Evolutionary conservation across 2,888 invertebrate genomes (phyloP), one percentile per base, ranked within the genome.

Genomic region (Drosophila anomalata): DNA sequence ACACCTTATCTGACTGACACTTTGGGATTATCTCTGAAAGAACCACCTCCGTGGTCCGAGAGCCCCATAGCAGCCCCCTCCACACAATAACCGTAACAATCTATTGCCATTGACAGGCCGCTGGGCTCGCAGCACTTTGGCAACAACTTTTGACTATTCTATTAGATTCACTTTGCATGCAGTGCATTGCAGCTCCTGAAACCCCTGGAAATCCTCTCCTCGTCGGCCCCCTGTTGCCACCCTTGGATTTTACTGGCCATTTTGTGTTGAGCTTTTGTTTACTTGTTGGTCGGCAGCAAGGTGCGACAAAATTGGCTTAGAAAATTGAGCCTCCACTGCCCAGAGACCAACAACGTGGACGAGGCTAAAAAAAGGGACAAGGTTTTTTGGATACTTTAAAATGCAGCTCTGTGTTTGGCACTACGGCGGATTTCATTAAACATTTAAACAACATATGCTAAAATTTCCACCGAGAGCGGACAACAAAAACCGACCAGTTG

Each of bases 251-350:
- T 46, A 53, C 22, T 52, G 62, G 26, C 33, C 39, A 22, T 66
- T 60, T 20, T 70, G 29, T 42, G 52, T 41, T 24, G 41, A 26
- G 60, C 42, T 36, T 59, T 76, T 71, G 66, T 66, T 68, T 69
- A 36, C 53, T 72, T 80, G 77, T 67, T 71, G 54, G 73, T 63
- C 59, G 77, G 50, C 56, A 56, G 58, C 58, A 54, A 63, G 77
- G 77, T 83, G 74, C 77, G 76, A 84, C 84, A 73, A 84, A 84
- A 87, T 82, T 82, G 87, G 87, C 87, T 87, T 86, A 87, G 87
- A 73, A 82, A 79, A 83, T 83, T 77, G 86, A 82, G 87, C 81
- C 87, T 76, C 55, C 73, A 65, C 70, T 71, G 70, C 57, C 61
- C 60, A 51, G 77, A 50, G 54, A 42, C 46, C 56, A 47, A 44